Evolutionary conservation across 2,797 vertebrate species (phyloP), one percentile per base, ranked within the genome.

Genomic region (Brachyrhaphis roseni): DNA sequence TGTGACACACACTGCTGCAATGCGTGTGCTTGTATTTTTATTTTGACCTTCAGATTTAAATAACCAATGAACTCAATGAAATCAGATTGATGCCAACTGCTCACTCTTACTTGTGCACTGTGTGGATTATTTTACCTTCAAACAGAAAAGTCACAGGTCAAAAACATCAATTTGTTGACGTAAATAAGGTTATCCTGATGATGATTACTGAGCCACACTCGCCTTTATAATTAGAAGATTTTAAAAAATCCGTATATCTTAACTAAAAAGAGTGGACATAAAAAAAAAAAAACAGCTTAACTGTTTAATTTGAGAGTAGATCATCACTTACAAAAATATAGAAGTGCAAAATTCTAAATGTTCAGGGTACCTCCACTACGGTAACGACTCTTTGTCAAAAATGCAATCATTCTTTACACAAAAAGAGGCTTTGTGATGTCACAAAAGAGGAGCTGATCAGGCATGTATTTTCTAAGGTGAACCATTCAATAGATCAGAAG

Each of bases 121-220:
- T 59, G 85, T 72, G 82, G 89, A 94, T 94, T 93, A 94, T 87
- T 92, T 85, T 77, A 92, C 90, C 92, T 87, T 89, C 90, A 94
- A 87, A 87, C 79, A 28, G 51, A 84, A 74, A 31, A 77, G 88
- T 90, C 91, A 90, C 53, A 90, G 86, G 85, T 93, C 81, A 74
- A 82, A 89, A 89, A 88, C 90, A 90, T 91, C 84, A 88, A 91
- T 91, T 90, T 94, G 88, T 91, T 93, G 88, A 90, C 73, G 76
- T 47, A 80, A 91, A 91, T 87, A 88, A 84, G 79, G 80, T 91
- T 86, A 88, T 82, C 81, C 84, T 90, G 81, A 93, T 92, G 91
- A 87, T 91, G 91, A 95, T 95, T 93, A 88, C 89, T 90, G 86
- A 75, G 78, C 77, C 26, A 68, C 51, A 77, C 72, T 76, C 78